Percentiles rank a stretch among this genome's conserved stretches.
Conservation (phyloP, 2,797 vertebrate genomes). For the Spinibarbus caldwelli region DNA sequence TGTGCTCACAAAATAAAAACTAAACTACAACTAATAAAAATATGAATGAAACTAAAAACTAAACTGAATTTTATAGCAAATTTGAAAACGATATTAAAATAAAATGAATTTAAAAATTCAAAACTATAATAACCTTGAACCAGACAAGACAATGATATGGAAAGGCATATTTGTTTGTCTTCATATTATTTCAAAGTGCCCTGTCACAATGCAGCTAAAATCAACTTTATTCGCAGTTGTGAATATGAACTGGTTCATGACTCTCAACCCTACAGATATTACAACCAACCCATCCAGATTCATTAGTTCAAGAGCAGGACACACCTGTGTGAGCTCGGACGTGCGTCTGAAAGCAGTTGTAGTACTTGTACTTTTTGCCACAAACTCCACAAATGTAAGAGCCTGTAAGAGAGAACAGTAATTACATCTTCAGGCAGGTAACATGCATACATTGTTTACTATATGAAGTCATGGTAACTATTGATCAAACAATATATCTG, state of each 20-base stretch:
- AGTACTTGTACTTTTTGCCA: constrained; percentile 99
- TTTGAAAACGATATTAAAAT: no score
- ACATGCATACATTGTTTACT: neutral
- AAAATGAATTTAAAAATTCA: no score
- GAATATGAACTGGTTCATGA: neutral
- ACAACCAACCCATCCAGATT: neutral
- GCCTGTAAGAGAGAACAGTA: constrained; percentile 78
- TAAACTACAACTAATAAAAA: no score
- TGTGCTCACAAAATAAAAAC: no score
- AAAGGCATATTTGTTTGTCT: neutral
- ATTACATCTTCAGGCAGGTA: neutral
- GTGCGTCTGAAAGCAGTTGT: constrained; percentile 99
- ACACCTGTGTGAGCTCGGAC: constrained; percentile 95
- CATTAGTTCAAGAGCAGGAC: neutral
- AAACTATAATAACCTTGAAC: no score
- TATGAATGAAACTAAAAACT: no score
- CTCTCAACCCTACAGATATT: neutral
- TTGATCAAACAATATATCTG: neutral
- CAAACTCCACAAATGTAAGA: constrained; percentile 97
- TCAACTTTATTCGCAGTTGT: neutral
- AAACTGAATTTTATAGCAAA: no score
- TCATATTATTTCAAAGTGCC: neutral
- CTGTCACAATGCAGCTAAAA: neutral
- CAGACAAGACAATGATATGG: neutral
- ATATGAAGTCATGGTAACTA: neutral